Base-by-base conservation (phyloP, 2,888 invertebrate species). In the Plusia festucae region DNA sequence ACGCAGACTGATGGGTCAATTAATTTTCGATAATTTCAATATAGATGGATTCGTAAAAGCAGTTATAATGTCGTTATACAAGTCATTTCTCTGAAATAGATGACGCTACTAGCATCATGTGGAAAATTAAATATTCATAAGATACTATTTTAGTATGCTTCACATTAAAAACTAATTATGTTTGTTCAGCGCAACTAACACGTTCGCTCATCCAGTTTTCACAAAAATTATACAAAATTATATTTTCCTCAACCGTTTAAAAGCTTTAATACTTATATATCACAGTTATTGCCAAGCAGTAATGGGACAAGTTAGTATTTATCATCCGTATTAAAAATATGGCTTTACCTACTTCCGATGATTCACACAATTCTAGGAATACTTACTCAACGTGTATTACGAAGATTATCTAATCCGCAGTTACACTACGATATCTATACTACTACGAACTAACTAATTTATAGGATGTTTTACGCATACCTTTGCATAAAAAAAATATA, bases 281-380 rank as follows among this genome's bases (percentile, higher is more conserved):
- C 27, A 40, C 53, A 59, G 13, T 65, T 68, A 62, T 40, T 63
- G 67, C 52, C 54, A 70, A 74, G 52, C 46, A 61, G 53, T 65
- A 70, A 71, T 64, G 32, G 46, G 54, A 64, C 44, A 64, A 63
- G n/a, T n/a, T n/a, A n/a, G 57, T 53, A 73, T 72, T 74, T 69
- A 59, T 68, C 71, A 73, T 78, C 60, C 67, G 57, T 53, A 65
- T 63, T 49, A 60, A 70, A 72, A 74, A 72, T 69, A 70, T 71
- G 52, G 65, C 60, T 58, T 55, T 69, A 61, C 62, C 76, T 78
- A 82, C 82, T 82, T 82, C 81, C 77, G 74, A 76, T 81, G 80
- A 81, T 70, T 81, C 82, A 79, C 67, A 40, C 24, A 32, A 46
- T 80, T 82, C 81, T 78, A 56, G 53, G 80, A 80, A 79, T 55